A percentile compares a stretch with the other conserved stretches of the same genome.
Evolutionary conservation across 92 coral and sea anemone species (phyloP).

Genomic region (Actinostola sp.): DNA sequence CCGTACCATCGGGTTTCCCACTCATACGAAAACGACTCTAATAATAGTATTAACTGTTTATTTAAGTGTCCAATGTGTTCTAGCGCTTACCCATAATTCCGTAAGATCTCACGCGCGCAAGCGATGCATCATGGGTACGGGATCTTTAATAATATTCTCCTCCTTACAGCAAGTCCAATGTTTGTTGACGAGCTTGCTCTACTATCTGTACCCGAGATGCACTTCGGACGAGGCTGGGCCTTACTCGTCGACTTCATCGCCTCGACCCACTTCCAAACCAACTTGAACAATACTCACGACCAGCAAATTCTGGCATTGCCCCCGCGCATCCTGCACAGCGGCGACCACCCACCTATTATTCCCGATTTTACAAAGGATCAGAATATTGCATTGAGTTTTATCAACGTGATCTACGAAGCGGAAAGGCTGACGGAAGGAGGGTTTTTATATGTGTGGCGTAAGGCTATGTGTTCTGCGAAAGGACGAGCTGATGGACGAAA

Average conservation of each 20-base stretch:
- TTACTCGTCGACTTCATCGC: conserved; percentile 82
- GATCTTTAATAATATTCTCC: no score
- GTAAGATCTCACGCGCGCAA: no score
- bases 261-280: conserved; percentile 76
- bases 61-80: no score
- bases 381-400: conserved; percentile 60
- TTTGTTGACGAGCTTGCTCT: conserved; percentile 56
- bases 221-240: conserved; percentile 88
- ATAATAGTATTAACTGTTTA: no score
- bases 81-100: no score
- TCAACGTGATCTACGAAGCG: conserved; percentile 55
- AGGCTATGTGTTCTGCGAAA: conserved; percentile 78
- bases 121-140: no score
- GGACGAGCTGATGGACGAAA: conserved; percentile 78
- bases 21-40: no score
- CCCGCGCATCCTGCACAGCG: conserved; percentile 56
- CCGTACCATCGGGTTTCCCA: no score
- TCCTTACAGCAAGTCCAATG: conserved; percentile 55
- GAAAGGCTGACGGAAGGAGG: conserved; percentile 57
- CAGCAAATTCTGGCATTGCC: conserved; percentile 65
- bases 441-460: conserved; percentile 62
- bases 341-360: conserved; percentile 69
- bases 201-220: conserved; percentile 68
- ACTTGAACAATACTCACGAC: conserved; percentile 65
- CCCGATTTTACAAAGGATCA: conserved; percentile 57